Evolutionary conservation across 2,113 vertebrate genomes (phyloP).

Genomic region (Centropus bengalensis): DNA sequence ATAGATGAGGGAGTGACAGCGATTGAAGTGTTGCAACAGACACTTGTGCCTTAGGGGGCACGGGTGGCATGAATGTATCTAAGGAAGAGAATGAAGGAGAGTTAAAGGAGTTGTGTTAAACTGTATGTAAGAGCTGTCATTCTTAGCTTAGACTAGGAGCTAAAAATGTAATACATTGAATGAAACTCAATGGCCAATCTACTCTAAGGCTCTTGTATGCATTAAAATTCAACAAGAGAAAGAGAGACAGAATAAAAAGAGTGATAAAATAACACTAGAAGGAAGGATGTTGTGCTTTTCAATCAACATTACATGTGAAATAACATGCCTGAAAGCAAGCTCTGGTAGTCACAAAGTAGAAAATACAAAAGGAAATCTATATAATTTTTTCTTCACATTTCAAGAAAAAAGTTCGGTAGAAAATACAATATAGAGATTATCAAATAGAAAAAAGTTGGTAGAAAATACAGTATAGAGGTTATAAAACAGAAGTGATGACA

Average conservation of each 20-base stretch:
- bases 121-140: not conserved
- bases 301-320: not conserved
- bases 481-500: not conserved
- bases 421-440: not conserved
- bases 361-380: not conserved
- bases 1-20: not conserved
- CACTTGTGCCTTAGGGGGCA: not conserved
- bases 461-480: not conserved
- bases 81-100: not conserved
- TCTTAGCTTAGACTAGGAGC: not conserved
- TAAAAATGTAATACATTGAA: not conserved
- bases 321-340: not conserved
- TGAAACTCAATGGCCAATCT: not conserved
- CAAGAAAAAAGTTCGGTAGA: not conserved
- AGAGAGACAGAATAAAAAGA: not conserved
- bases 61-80: not conserved
- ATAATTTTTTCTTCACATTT: not conserved
- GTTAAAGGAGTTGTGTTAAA: not conserved
- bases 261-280: not conserved
- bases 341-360: not conserved
- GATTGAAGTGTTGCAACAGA: constrained; percentile 32
- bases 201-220: not conserved
- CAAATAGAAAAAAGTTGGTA: not conserved
- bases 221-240: constrained; percentile 14
- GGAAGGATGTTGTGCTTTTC: not conserved